A percentile compares a stretch with the other conserved stretches of the same genome.
These are phyloP conservation scores for Acrocyrtus sp. DNA, from an alignment of 2,888 invertebrate genomes.

Conservation along the genomic window DNA sequence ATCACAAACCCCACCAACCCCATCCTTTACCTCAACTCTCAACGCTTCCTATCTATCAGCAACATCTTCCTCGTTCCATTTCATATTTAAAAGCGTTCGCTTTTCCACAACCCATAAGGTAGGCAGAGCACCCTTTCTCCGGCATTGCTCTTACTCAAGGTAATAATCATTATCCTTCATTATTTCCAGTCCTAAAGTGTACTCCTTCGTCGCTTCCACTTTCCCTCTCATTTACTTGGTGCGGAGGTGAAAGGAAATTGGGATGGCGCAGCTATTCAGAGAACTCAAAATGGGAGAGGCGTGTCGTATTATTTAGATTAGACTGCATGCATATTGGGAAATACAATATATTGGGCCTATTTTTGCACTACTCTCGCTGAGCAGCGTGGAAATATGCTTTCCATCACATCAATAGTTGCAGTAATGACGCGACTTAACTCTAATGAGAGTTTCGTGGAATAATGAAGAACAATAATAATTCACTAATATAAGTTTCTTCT, in stretches of 20 bases:
- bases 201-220: too few relatives aligned
- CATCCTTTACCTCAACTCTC: too few relatives aligned
- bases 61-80: too few relatives aligned
- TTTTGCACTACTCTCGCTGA: too few relatives aligned
- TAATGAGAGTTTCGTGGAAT: neutral
- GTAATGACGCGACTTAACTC: neutral
- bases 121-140: too few relatives aligned
- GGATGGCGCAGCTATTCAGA: too few relatives aligned
- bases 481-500: too few relatives aligned
- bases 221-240: neutral
- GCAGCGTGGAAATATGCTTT: neutral
- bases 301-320: neutral
- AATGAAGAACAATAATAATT: neutral
- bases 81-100: neutral
- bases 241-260: neutral
- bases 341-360: too few relatives aligned
- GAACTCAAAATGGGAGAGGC: neutral
- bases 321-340: too few relatives aligned
- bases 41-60: too few relatives aligned
- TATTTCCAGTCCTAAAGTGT: neutral
- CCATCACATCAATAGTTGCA: neutral
- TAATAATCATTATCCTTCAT: constrained; percentile 12
- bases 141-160: neutral
- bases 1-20: too few relatives aligned
- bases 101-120: too few relatives aligned